phyloP scores from a whole-genome alignment of 2,888 invertebrate species.

The Cheiracanthium punctorium region DNA sequence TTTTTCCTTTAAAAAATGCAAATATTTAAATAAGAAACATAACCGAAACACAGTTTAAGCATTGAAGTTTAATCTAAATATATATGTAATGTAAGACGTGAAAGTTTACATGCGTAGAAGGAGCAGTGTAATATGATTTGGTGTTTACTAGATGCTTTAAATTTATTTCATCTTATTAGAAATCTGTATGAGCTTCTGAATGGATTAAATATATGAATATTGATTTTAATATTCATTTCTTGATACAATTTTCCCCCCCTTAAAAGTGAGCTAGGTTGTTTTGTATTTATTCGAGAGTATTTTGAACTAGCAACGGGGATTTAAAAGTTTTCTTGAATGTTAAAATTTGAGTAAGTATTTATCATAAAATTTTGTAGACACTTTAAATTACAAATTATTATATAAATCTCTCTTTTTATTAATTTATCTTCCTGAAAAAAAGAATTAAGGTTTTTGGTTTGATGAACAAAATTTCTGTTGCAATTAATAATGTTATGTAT shows the following conservation, averaged over 20 bases:
- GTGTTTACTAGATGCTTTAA: not conserved
- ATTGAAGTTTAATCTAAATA: not conserved
- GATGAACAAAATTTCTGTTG: too few relatives aligned
- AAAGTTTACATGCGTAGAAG: not conserved
- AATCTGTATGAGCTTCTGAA: not conserved
- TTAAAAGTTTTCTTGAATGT: too few relatives aligned
- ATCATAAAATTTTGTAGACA: too few relatives aligned
- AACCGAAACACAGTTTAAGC: not conserved
- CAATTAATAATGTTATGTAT: too few relatives aligned
- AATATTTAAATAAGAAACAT: constrained; percentile 10
- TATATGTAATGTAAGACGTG: not conserved
- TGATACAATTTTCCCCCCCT: not conserved
- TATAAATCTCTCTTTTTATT: too few relatives aligned
- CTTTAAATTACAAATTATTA: too few relatives aligned
- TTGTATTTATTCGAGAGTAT: not conserved
- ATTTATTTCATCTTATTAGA: constrained; percentile 4
- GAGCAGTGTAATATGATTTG: not conserved
- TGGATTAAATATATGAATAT: not conserved
- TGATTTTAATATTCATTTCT: not conserved
- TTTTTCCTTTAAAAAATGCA: not conserved
- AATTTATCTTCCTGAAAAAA: too few relatives aligned
- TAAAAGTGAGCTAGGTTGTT: not conserved
- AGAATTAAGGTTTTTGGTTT: too few relatives aligned
- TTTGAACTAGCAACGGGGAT: too few relatives aligned
- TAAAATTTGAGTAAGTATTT: too few relatives aligned